These are phyloP conservation scores for Sesia apiformis DNA, from an alignment of 2,888 invertebrate genomes.

Conservation along the genomic window DNA sequence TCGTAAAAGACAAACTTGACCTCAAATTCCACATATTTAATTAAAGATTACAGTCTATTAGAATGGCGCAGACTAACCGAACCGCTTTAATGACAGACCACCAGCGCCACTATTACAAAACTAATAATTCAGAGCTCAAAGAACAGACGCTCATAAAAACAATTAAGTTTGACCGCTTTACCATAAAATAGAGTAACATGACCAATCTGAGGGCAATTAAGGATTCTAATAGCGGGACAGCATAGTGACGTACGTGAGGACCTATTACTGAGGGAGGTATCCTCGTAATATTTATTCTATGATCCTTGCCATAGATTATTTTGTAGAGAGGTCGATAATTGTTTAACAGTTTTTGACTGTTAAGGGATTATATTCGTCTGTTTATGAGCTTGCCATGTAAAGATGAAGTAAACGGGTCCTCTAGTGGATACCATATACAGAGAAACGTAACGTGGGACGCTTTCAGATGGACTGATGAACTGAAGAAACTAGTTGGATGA, in stretches of 20 bases:
- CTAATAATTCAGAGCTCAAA: constrained; percentile 49
- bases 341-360: constrained; percentile 5
- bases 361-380: too few species aligned
- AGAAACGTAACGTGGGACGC: too few species aligned
- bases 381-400: too few species aligned
- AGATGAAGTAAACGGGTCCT: too few species aligned
- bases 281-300: constrained; percentile 29
- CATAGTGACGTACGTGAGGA: constrained; percentile 41
- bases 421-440: too few species aligned
- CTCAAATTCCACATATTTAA: too few species aligned
- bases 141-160: constrained; percentile 69
- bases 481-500: too few species aligned
- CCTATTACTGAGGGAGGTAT: constrained; percentile 12
- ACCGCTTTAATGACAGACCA: constrained; percentile 54
- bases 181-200: constrained; percentile 68
- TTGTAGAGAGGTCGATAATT: constrained; percentile 5
- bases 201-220: constrained; percentile 67
- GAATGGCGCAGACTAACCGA: constrained; percentile 43
- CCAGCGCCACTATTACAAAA: constrained; percentile 48
- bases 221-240: constrained; percentile 66
- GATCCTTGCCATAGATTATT: constrained; percentile 18
- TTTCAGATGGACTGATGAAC: too few species aligned
- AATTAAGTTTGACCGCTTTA: constrained; percentile 69
- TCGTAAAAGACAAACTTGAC: too few species aligned
- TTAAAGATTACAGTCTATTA: constrained; percentile 10